Evolutionary conservation across 1,140 invertebrate species (phyloP).

Genomic region (Helicoverpa armigera): DNA sequence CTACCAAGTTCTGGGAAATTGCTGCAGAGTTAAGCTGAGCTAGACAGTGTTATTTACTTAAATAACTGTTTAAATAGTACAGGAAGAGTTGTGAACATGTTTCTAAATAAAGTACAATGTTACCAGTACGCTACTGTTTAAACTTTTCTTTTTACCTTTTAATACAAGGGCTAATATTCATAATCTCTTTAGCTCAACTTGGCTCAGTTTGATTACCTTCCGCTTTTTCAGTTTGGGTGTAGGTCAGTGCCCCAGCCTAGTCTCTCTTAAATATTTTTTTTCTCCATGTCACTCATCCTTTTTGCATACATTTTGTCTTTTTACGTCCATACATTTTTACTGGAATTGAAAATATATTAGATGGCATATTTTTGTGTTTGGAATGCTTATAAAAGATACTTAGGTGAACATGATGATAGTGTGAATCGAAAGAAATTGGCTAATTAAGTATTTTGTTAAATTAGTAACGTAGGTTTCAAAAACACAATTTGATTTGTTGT

Average conservation of each 20-base stretch:
- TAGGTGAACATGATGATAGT: background rate
- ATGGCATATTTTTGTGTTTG: too few relatives aligned
- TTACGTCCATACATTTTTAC: too few relatives aligned
- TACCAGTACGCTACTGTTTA: background rate
- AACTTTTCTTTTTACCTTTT: slow-evolving; percentile 1
- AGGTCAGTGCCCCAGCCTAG: too few relatives aligned
- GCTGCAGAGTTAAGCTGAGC: too few relatives aligned
- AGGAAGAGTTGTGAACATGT: background rate
- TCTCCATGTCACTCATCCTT: too few relatives aligned
- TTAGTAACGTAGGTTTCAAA: background rate
- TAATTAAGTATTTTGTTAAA: background rate
- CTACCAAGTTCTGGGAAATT: too few relatives aligned
- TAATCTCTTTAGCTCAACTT: background rate
- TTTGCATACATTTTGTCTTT: too few relatives aligned
- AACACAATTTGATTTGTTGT: slow-evolving; percentile 2
- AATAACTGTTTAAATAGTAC: too few relatives aligned
- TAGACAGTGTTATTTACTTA: too few relatives aligned
- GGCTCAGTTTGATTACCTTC: background rate
- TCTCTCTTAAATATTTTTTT: too few relatives aligned
- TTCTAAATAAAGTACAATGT: background rate
- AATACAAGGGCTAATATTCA: background rate
- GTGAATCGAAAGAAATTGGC: slow-evolving; percentile 8
- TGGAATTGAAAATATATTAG: too few relatives aligned
- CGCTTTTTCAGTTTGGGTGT: too few relatives aligned
- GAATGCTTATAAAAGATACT: background rate